Percentiles rank a stretch among this genome's conserved stretches.
These are phyloP conservation scores for Papilio xuthus DNA, from an alignment of 1,140 invertebrate species.

Conservation along the genomic window DNA sequence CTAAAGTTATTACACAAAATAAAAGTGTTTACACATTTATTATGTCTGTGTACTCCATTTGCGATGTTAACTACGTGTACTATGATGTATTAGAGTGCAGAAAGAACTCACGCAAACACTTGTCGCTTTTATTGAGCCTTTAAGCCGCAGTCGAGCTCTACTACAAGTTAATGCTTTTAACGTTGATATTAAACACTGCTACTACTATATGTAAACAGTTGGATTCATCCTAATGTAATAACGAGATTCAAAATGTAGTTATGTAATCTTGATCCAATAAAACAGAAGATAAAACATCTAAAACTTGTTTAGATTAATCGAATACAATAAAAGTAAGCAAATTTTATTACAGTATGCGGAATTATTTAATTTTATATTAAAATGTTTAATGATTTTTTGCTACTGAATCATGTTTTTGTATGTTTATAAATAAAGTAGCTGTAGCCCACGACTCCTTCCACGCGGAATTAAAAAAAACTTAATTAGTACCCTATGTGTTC, in stretches of 20 bases:
- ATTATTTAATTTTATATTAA: not conserved
- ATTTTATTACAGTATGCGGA: not conserved
- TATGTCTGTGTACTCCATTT: not conserved
- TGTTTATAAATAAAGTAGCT: not conserved
- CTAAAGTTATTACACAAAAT: not conserved
- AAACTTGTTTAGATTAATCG: not conserved
- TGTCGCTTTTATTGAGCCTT: constrained; percentile 20
- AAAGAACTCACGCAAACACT: constrained; percentile 23
- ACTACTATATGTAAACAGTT: not conserved
- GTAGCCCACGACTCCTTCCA: too few species aligned
- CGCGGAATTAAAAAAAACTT: too few species aligned
- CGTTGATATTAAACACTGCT: not conserved
- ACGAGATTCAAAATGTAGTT: not conserved
- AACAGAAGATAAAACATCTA: not conserved
- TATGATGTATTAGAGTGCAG: not conserved
- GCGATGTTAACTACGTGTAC: not conserved
- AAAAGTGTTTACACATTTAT: not conserved
- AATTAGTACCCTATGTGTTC: too few species aligned
- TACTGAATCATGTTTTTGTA: not conserved
- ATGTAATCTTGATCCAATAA: not conserved
- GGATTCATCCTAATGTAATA: not conserved
- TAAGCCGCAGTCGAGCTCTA: constrained; percentile 8
- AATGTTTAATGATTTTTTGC: not conserved
- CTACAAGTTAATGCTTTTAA: constrained; percentile 25
- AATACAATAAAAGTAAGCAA: not conserved